Evolutionary conservation across 1,140 invertebrate genomes (phyloP).

Genomic region (Trachymyrmex septentrionalis): DNA sequence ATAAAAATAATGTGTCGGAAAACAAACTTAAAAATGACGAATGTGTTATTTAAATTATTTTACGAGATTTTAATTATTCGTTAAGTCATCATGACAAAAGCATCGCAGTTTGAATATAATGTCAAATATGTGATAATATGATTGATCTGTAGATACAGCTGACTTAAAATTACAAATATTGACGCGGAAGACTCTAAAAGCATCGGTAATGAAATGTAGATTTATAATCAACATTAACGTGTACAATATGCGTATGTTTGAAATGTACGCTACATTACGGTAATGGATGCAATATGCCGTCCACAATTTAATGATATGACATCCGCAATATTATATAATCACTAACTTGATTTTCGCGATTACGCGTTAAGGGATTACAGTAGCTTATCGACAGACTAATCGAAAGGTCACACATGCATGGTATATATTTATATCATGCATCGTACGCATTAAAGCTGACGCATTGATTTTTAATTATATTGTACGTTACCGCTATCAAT

Average conservation of each 20-base stretch:
- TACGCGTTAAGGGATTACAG: constrained; percentile 46
- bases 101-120: neutral
- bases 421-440: constrained; percentile 33
- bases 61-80: neutral
- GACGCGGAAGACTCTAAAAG: neutral
- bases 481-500: constrained; percentile 31
- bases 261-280: constrained; percentile 1
- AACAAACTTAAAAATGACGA: neutral
- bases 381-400: constrained; percentile 32
- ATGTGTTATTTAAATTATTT: neutral
- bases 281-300: neutral
- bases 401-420: constrained; percentile 37
- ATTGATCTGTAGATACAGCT: constrained; percentile 14
- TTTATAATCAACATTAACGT: constrained; percentile 42
- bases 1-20: neutral
- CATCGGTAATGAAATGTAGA: constrained; percentile 10
- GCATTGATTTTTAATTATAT: constrained; percentile 57
- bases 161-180: constrained; percentile 10
- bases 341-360: constrained; percentile 34
- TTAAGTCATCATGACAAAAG: neutral
- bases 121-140: neutral
- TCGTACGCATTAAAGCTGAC: constrained; percentile 6
- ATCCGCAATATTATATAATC: constrained; percentile 33
- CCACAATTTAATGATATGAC: constrained; percentile 42
- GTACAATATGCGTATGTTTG: constrained; percentile 11